A percentile compares a stretch with the other conserved stretches of the same genome.
phyloP scores from a whole-genome alignment of 2,888 invertebrate species.

The Sclerodermus sp. region DNA sequence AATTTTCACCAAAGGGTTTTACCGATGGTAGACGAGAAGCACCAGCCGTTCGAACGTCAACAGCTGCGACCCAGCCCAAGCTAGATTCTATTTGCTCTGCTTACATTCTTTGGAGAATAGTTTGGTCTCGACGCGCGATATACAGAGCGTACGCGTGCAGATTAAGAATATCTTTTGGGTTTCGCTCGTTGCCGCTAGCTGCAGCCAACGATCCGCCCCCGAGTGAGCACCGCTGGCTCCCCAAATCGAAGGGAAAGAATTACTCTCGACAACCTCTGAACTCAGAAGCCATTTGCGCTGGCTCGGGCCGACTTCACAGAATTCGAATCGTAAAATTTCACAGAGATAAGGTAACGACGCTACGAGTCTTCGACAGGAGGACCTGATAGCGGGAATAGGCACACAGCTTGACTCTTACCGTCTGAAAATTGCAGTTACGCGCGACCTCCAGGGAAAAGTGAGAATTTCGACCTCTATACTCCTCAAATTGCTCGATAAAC shows the following conservation, averaged over 20 bases:
- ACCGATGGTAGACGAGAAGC: slow-evolving; percentile 11
- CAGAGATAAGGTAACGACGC: slow-evolving; percentile 16
- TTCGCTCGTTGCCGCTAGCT: slow-evolving; percentile 11
- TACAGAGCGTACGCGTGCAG: slow-evolving; percentile 30
- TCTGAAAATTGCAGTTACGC: no score
- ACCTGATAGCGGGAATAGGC: slow-evolving; percentile 17
- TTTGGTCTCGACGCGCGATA: slow-evolving; percentile 39
- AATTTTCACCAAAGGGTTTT: slow-evolving; percentile 11
- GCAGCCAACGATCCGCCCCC: background rate
- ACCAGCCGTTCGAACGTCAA: slow-evolving; percentile 36
- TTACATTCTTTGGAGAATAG: slow-evolving; percentile 51
- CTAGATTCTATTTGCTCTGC: slow-evolving; percentile 47
- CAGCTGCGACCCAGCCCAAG: slow-evolving; percentile 50
- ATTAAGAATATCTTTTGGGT: slow-evolving; percentile 46
- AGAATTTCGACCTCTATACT: background rate
- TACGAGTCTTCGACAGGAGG: slow-evolving; percentile 5
- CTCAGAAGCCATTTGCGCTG: background rate
- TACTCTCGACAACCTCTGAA: background rate
- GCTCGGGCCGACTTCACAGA: background rate
- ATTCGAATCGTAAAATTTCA: slow-evolving; percentile 18
- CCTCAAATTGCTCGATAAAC: background rate
- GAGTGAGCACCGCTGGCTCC: background rate
- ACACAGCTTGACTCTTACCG: background rate
- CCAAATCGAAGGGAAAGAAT: background rate
- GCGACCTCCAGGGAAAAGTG: no score